Conservation (phyloP, 2,888 invertebrate species). For the Gandaritis pyraliata region DNA sequence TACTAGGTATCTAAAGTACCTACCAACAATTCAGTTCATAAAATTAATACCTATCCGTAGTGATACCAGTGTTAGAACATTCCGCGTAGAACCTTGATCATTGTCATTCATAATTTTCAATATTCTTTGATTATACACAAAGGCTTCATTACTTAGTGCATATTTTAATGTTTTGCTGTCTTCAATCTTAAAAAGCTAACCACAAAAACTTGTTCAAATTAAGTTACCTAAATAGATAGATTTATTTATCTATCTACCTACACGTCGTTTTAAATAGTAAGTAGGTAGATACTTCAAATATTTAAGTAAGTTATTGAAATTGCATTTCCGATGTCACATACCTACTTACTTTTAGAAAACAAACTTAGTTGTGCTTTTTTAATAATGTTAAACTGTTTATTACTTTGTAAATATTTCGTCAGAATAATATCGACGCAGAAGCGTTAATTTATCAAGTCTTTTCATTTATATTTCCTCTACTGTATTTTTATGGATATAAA, state of each 20-base stretch:
- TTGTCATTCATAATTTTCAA: background rate
- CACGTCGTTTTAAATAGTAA: background rate
- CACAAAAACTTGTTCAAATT: too few species aligned
- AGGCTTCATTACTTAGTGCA: too few species aligned
- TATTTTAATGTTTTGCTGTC: too few species aligned
- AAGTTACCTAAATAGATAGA: background rate
- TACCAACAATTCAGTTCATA: conserved; percentile 2
- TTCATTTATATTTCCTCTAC: conserved; percentile 39
- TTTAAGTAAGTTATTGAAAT: conserved; percentile 45
- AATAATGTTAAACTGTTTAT: conserved; percentile 70
- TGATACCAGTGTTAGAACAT: background rate
- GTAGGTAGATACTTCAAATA: too few species aligned
- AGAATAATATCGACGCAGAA: conserved; percentile 70
- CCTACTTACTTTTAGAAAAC: conserved; percentile 55
- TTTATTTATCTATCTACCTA: too few species aligned
- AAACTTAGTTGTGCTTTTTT: conserved; percentile 76
- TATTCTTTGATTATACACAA: too few species aligned
- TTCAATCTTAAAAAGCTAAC: too few species aligned
- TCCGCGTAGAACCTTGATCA: background rate
- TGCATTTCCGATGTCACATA: conserved; percentile 69
- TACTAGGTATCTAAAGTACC: background rate
- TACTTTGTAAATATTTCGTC: conserved; percentile 81
- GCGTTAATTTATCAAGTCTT: conserved; percentile 64
- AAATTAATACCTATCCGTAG: background rate
- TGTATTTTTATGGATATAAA: background rate